Percentiles rank a stretch among this genome's conserved stretches.
Evolutionary conservation across 2,888 invertebrate genomes (phyloP).

Genomic region (Diarsia rubi): DNA sequence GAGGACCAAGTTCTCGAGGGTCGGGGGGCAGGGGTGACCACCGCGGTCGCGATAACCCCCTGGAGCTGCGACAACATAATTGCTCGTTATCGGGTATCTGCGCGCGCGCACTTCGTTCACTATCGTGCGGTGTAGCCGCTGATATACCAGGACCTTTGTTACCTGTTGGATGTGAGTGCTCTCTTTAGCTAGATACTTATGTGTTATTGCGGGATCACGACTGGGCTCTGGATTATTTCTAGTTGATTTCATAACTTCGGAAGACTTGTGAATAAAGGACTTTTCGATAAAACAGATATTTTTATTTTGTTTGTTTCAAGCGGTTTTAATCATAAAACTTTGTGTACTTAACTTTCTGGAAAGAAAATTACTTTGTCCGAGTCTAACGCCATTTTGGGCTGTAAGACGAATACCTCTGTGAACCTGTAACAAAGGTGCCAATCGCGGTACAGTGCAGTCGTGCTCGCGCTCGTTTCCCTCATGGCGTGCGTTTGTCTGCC

Average conservation of each 20-base stretch:
- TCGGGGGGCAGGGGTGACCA: constrained; percentile 62
- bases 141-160: constrained; percentile 26
- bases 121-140: constrained; percentile 11
- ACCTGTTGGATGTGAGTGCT: not conserved
- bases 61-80: constrained; percentile 72
- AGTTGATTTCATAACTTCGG: not conserved
- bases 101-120: constrained; percentile 21
- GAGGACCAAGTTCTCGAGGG: not conserved
- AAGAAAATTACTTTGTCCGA: not conserved
- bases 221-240: not conserved
- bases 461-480: constrained; percentile 25
- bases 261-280: not conserved
- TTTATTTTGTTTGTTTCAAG: not conserved
- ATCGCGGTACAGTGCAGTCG: not conserved
- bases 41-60: constrained; percentile 69
- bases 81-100: constrained; percentile 64
- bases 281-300: not conserved
- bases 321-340: not conserved
- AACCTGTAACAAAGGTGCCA: not conserved
- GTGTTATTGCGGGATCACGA: not conserved
- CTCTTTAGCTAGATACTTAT: not conserved
- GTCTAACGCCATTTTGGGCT: not conserved
- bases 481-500: constrained; percentile 24
- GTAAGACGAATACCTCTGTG: not conserved
- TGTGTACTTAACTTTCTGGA: not conserved